Base-by-base conservation (phyloP, 2,888 invertebrate genomes). In the Melieria crassipennis region DNA sequence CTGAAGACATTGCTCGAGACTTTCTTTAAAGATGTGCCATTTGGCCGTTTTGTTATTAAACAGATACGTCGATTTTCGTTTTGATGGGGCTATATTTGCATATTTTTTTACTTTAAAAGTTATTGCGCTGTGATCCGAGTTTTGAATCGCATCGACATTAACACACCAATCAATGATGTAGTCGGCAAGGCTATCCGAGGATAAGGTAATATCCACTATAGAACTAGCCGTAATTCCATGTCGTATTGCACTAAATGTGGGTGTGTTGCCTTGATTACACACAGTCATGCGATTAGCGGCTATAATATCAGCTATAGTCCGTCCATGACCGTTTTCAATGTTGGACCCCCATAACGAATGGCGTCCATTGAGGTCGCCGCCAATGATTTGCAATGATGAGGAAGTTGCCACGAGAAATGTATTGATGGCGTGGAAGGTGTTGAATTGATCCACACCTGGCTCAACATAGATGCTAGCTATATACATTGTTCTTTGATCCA, bases 391-490 rank as follows among this genome's bases (percentile, higher is more conserved):
- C 2, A 30, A 30, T 30, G 30, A 30, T 30, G 30, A 30, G 30
- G 3, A 30, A 30, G 30, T 30, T 30, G 30, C 30, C 30, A 30
- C 30, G 30, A 30, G 30, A 3, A 30, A 30, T 30, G 30, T 30
- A 30, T 30, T 30, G 30, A 30, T 30, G 30, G 1, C n/a, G 30
- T 30, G 30, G 30, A 30, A 30, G 30, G 30, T 30, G 30, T 30
- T 30, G 2, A 30, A 30, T 30, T 30, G 30, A 30, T 30, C 30
- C 30, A 30, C 30, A 30, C 30, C 60, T 10, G 60, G 4, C 42
- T 60, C 60, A 60, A 60, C 30, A 42, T 60, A 60, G 11, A 60
- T 42, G 9, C 60, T 30, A 30, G 60, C 42, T 7, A 60, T 45
- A 43, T 30, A 30, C 30, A 30, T 50, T 10, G 9, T 10, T 50